phyloP scores from a whole-genome alignment of 2,113 vertebrate genomes.

The Smithornis capensis region DNA sequence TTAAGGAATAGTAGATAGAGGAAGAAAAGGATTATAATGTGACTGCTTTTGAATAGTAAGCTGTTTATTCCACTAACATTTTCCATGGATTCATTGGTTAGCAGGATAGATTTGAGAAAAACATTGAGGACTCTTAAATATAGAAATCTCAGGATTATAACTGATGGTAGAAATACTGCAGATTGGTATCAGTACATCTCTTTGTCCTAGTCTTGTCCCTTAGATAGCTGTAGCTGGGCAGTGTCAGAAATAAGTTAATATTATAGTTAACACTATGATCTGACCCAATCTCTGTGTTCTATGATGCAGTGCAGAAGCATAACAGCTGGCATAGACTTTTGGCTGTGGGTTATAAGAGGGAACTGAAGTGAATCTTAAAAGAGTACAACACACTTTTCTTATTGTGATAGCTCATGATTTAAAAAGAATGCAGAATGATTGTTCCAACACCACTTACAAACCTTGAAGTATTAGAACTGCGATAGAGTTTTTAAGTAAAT shows the following conservation, averaged over 20 bases:
- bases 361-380: not conserved
- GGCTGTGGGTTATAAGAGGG: not conserved
- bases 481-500: not conserved
- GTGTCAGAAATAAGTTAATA: not conserved
- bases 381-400: not conserved
- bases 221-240: not conserved
- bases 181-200: not conserved
- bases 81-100: not conserved
- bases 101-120: not conserved
- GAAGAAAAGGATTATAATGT: not conserved
- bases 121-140: not conserved
- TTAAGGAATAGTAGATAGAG: not conserved
- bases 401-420: not conserved
- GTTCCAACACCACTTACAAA: not conserved
- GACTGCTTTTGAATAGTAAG: not conserved
- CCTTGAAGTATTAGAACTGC: not conserved
- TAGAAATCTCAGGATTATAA: not conserved
- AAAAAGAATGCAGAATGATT: not conserved
- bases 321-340: not conserved
- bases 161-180: not conserved
- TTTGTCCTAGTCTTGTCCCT: not conserved
- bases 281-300: not conserved
- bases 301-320: not conserved
- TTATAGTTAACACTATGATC: not conserved
- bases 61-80: not conserved